Base-by-base conservation (phyloP, 2,888 invertebrate species). In the Lasioglossum zephyrum region DNA sequence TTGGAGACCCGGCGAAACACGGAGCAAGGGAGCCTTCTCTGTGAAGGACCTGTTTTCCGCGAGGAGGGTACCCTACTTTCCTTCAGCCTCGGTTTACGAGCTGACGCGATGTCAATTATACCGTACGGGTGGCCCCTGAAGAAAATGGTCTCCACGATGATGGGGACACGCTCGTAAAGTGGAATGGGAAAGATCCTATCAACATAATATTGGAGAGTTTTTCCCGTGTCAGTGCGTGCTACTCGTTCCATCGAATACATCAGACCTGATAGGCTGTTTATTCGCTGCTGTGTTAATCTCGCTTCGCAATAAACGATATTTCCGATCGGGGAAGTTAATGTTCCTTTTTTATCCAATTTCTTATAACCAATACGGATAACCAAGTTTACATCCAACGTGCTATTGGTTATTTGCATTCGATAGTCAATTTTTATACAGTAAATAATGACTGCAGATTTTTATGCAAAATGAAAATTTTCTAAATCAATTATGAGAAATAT, bases 1-100 rank as follows among this genome's bases (percentile, higher is more conserved):
- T 91, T 91, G 87, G 87, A 89, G 86, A 89, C 86, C 84, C 81
- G 90, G 85, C 84, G 86, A 91, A 91, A 91, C 87, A 91, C 81
- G 85, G 79, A 60, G 76, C 77, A 18, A 44, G 77, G 77, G 73
- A 70, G 49, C 63, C 70, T 57, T 70, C 74, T 60, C 60, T 70
- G 60, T 70, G 39, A 73, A 79, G 66, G 77, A 86, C 82, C 83
- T 79, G 83, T 83, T 87, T 87, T 87, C 80, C 78, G 47, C 63
- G 36, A 70, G 60, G 57, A 81, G 77, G 74, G 69, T n/a, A 84
- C 77, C 84, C 77, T 84, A 73, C 73, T 84, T 44, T 39, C 49
- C 70, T 76, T 69, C 66, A n/a, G 75, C 66, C 70, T 74, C 79
- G 70, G 81, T 88, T 85, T 85, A 87, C 81, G 70, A 77, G 26